phyloP scores from a whole-genome alignment of 2,113 vertebrate genomes.

The Piprites chloris region DNA sequence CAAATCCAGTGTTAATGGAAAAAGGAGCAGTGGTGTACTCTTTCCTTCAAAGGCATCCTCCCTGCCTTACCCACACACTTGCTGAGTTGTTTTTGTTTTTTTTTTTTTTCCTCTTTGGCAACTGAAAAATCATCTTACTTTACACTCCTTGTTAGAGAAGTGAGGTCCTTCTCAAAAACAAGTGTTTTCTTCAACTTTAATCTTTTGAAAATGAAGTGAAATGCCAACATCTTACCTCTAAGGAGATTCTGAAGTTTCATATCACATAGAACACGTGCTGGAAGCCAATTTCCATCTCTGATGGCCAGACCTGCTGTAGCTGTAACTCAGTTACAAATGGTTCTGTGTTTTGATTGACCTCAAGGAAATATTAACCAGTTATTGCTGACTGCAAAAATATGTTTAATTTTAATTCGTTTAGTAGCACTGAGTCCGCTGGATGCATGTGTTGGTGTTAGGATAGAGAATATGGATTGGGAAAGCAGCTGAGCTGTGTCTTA shows the following conservation, averaged over 20 bases:
- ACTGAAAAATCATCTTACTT: neutral
- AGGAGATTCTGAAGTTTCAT: neutral
- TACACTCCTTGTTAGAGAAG: neutral
- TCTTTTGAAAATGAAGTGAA: neutral
- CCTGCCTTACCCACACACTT: neutral
- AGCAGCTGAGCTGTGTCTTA: neutral
- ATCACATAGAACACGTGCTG: neutral
- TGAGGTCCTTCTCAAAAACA: neutral
- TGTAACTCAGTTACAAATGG: neutral
- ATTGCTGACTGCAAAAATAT: neutral
- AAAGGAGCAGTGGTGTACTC: neutral
- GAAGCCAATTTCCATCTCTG: neutral
- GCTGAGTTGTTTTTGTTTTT: neutral
- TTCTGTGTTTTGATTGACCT: neutral
- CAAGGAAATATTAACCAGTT: neutral
- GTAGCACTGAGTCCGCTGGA: neutral
- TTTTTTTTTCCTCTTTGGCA: neutral
- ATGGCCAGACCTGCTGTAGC: neutral
- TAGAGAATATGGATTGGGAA: neutral
- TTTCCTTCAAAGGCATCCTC: neutral
- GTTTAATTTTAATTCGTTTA: neutral
- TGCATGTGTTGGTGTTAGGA: rapidly evolving
- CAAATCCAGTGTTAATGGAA: neutral
- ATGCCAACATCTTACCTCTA: neutral
- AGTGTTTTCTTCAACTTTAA: neutral